These are phyloP conservation scores for Ectobius pallidus DNA, from an alignment of 2,888 invertebrate genomes.

Conservation along the genomic window DNA sequence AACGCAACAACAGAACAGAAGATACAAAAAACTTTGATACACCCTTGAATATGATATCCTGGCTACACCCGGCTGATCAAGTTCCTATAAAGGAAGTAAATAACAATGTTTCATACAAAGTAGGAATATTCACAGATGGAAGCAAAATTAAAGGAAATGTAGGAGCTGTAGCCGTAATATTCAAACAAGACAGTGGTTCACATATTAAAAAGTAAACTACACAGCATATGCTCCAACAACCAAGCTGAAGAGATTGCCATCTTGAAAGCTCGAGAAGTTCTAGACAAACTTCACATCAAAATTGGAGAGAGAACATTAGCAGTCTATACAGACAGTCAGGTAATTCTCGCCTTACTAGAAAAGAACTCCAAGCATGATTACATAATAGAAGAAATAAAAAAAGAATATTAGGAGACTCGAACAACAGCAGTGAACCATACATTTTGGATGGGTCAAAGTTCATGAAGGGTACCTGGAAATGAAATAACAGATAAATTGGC, in stretches of 20 bases:
- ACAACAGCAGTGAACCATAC: no score
- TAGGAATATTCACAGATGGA: background rate
- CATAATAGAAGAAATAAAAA: background rate
- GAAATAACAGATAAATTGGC: no score
- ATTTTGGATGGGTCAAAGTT: no score
- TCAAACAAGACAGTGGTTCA: background rate
- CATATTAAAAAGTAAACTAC: background rate
- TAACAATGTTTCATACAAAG: background rate
- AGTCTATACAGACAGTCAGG: background rate
- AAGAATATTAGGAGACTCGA: no score
- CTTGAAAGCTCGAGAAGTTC: background rate
- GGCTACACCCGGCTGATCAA: no score
- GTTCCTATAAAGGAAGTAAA: background rate
- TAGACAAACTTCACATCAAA: background rate
- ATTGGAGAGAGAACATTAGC: background rate
- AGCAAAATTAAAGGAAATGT: no score
- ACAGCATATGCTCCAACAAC: no score
- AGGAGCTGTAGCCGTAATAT: no score
- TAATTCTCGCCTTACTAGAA: background rate
- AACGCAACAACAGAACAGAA: no score
- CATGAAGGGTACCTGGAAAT: no score
- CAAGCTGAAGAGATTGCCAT: background rate
- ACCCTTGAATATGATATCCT: no score
- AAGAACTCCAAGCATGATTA: background rate
- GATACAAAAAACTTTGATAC: no score